Conservation (phyloP, 1,140 invertebrate species). For the Habropoda laboriosa region DNA sequence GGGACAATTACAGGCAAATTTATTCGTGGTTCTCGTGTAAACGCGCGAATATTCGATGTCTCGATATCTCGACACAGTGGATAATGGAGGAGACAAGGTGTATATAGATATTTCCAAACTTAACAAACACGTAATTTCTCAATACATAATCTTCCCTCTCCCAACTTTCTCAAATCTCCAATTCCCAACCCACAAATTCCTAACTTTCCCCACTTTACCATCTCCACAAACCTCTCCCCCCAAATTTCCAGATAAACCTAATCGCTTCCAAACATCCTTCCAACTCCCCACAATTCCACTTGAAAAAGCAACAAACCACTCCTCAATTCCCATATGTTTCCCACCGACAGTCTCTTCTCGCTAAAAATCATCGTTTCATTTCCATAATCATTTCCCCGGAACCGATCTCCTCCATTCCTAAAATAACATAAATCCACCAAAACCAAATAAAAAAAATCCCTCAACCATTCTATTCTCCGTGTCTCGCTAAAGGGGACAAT, state of each 20-base stretch:
- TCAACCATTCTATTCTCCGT: not conserved
- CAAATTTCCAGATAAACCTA: not conserved
- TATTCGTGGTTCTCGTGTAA: slow-evolving; percentile 32
- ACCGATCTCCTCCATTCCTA: not conserved
- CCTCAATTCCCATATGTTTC: slow-evolving; percentile 2
- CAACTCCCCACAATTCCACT: not conserved
- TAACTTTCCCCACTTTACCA: too few relatives aligned
- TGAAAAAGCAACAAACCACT: not conserved
- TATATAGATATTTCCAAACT: too few relatives aligned
- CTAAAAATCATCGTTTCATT: not conserved
- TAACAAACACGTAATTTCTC: too few relatives aligned
- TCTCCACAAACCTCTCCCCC: too few relatives aligned
- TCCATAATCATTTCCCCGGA: slow-evolving; percentile 32
- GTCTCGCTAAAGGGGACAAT: slow-evolving; percentile 5
- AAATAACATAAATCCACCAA: not conserved
- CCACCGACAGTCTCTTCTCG: too few relatives aligned
- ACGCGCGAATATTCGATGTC: slow-evolving; percentile 9
- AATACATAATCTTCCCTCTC: too few relatives aligned
- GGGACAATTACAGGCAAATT: slow-evolving; percentile 28
- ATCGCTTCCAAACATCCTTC: not conserved
- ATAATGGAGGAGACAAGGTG: too few relatives aligned
- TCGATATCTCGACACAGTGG: not conserved
- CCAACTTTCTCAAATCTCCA: too few relatives aligned
- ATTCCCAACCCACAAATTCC: too few relatives aligned
- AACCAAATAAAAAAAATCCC: too few relatives aligned